These are phyloP conservation scores for Cydia fagiglandana DNA, from an alignment of 1,140 invertebrate species.

Conservation along the genomic window DNA sequence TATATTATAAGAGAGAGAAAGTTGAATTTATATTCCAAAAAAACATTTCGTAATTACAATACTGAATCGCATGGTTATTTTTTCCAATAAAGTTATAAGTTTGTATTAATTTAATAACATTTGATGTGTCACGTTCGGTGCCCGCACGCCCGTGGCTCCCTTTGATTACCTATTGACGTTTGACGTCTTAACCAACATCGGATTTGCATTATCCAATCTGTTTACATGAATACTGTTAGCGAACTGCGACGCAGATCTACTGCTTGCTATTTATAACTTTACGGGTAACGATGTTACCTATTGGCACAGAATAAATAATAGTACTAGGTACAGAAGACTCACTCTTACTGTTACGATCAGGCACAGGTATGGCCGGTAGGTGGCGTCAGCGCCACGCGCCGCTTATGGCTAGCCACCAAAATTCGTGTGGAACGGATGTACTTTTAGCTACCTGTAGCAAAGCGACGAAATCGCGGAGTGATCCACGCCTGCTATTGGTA, in stretches of 20 bases:
- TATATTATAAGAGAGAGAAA: no score
- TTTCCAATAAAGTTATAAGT: background rate
- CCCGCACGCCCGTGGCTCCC: slow-evolving; percentile 36
- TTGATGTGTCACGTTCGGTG: background rate
- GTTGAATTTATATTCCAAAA: background rate
- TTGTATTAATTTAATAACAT: background rate
- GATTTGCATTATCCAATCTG: slow-evolving; percentile 71
- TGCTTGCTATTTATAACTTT: background rate
- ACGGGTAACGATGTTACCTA: no score
- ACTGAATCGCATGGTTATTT: background rate
- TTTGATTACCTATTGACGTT: slow-evolving; percentile 69
- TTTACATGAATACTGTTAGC: slow-evolving; percentile 44
- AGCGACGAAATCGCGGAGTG: no score
- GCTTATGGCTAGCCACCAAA: no score
- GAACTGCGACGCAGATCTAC: background rate
- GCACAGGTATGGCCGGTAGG: no score
- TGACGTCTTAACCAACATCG: slow-evolving; percentile 58
- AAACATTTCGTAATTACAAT: background rate
- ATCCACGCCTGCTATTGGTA: no score
- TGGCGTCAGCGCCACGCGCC: no score
- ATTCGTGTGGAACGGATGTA: no score
- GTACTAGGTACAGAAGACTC: no score
- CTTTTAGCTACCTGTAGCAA: no score
- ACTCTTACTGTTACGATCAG: no score
- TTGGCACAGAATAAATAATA: no score